These are phyloP conservation scores for Perca schrenkii DNA, from an alignment of 2,113 vertebrate genomes.

Conservation along the genomic window DNA sequence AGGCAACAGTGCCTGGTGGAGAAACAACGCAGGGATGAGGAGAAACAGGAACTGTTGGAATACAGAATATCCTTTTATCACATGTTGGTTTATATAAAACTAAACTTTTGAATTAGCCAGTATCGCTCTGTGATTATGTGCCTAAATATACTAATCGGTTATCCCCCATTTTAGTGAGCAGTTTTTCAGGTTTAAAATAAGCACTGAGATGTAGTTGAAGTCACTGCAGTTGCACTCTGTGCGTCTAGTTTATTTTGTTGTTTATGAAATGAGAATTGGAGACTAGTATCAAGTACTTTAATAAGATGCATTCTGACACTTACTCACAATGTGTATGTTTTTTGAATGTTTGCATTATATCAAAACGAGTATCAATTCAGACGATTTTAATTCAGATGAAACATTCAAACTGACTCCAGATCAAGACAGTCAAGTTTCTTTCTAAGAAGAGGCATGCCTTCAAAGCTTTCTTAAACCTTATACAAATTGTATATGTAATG, in stretches of 20 bases:
- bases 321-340: not conserved
- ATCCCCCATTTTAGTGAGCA: not conserved
- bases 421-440: not conserved
- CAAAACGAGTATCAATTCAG: not conserved
- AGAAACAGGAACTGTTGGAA: conserved; percentile 92
- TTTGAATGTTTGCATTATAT: not conserved
- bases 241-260: not conserved
- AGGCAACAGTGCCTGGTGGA: conserved; percentile 95
- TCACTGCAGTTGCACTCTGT: not conserved
- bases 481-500: not conserved
- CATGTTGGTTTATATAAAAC: not conserved
- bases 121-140: not conserved
- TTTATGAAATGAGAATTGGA: not conserved
- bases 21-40: conserved; percentile 96
- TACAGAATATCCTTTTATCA: conserved; percentile 96
- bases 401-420: not conserved
- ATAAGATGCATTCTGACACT: not conserved
- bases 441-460: not conserved
- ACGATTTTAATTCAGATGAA: not conserved
- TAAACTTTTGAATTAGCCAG: not conserved
- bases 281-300: not conserved
- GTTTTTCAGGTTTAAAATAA: not conserved
- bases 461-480: not conserved
- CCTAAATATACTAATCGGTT: not conserved
- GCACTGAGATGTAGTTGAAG: not conserved